Conservation (phyloP, 1,140 invertebrate species). For the Pachypsylla venusta region DNA sequence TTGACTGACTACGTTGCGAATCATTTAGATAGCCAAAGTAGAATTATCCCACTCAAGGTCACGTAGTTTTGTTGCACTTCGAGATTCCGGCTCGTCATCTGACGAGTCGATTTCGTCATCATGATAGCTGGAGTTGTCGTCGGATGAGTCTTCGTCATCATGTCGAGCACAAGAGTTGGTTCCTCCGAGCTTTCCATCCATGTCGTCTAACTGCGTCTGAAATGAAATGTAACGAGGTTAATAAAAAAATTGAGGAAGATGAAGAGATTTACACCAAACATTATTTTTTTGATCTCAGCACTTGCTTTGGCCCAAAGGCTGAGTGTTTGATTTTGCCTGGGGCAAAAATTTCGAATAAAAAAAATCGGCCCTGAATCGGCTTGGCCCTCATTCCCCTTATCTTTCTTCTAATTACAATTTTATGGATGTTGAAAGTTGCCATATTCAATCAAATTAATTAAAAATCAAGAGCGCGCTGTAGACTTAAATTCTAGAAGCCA, state of each 20-base stretch:
- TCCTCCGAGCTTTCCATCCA: slow-evolving; percentile 24
- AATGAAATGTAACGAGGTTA: slow-evolving; percentile 28
- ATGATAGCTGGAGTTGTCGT: slow-evolving; percentile 36
- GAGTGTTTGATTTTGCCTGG: too few relatives aligned
- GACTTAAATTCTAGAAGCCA: too few relatives aligned
- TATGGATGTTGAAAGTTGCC: too few relatives aligned
- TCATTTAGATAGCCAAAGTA: slow-evolving; percentile 38
- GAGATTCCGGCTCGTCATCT: slow-evolving; percentile 36
- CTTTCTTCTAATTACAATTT: too few relatives aligned
- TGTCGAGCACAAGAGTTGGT: slow-evolving; percentile 18
- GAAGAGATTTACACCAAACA: not conserved
- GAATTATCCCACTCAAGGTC: slow-evolving; percentile 49
- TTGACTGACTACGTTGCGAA: too few relatives aligned
- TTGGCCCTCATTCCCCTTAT: too few relatives aligned
- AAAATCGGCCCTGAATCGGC: too few relatives aligned
- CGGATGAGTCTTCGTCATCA: slow-evolving; percentile 39
- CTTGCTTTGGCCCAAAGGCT: not conserved
- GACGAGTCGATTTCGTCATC: slow-evolving; percentile 35
- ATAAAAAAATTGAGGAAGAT: slow-evolving; percentile 21
- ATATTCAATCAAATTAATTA: too few relatives aligned
- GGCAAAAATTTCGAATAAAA: too few relatives aligned
- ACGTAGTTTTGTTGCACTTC: slow-evolving; percentile 28
- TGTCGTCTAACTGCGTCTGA: slow-evolving; percentile 20
- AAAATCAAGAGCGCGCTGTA: too few relatives aligned
- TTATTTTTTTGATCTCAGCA: not conserved